Base-by-base conservation (phyloP, 1,140 invertebrate species). In the Meloidogyne hapla region DNA sequence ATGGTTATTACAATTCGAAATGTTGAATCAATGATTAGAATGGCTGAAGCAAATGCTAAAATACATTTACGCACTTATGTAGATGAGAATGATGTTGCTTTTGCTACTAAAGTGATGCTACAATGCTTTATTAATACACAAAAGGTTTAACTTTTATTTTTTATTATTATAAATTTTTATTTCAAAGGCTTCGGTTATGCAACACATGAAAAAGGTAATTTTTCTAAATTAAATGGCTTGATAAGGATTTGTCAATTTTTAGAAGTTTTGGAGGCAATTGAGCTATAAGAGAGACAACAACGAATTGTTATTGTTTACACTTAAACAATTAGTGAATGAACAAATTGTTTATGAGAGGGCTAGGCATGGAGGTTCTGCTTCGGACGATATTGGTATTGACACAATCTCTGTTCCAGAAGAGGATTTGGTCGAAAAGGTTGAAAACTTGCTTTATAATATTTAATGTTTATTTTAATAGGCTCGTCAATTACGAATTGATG, bases 121-220 rank as follows among this genome's bases (percentile, higher is more conserved):
- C 95, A 99, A 87, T 96, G 94, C 84, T 99, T 99, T 88, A 93
- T 99, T 42, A 94, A 94, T 81, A 98, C 96, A 10, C 97, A 99
- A 88, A 99, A 99, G 28, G 69, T 70, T 15, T 45, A 18, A 26
- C 9, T 15, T 25, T 42, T 6, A 28, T 18, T 5, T 23, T 33
- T 9, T 61, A 28, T 26, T 56, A 8, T 1, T 5, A 25, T 18
- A 23, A 13, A 21, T 42, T 6, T 5, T 8, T 21, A 18, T 15
- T 70, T 21, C 21, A 56, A 38, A 70, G 87, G 97, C 94, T 89
- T 94, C 93, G 81, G 93, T 99, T 15, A 98, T 96, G 93, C 92
- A 94, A 85, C 91, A 91, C 40, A 99, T 99, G 95, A 91, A 91
- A 89, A 92, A 93, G 89, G 93, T 94, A 88, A 87, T 65, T 81